Base-by-base conservation (phyloP, 2,113 vertebrate species). In the Pseudopodoces humilis region DNA sequence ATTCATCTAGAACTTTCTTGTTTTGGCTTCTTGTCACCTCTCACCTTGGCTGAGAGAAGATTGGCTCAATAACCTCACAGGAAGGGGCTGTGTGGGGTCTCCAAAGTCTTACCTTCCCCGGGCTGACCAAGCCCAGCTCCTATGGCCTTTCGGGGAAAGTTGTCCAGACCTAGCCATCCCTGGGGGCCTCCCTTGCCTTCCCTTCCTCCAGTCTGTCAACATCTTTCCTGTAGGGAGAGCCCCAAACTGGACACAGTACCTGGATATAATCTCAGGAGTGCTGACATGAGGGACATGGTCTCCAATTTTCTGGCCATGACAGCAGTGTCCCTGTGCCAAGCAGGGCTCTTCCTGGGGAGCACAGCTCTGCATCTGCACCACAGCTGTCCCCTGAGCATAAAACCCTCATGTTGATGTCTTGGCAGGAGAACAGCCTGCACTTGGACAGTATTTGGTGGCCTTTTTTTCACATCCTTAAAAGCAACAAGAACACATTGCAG, bases 271-370 rank as follows among this genome's bases (percentile, higher is more conserved):
- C 24, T 31, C 65, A 59, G 2, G 2, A 69, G 41, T 3, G 10
- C 70, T 41, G 28, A 64, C 39, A 69, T 6, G 69, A 68, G 15
- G 46, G 41, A 41, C 22, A 55, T 2, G 11, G 18, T 17, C 21
- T 13, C 44, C 5, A 11, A 24, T 37, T 5, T 56, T 35, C 60
- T 41, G 53, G 35, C 12, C 19, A 1, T 28, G 67, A 12, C 33
- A 52, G 67, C 27, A 70, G 47, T 6, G 15, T 79, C 41, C 53
- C 67, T 24, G 41, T 2, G 0, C 27, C 0, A 0, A 43, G 27
- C 53, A 72, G 71, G 19, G 67, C 35, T 39, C 27, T 27, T 39
- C n/a, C 11, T 10, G 44, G 7, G 21, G 53, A 59, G 27, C 28
- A 69, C 31, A 60, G 28, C 59, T 50, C 17, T n/a, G 52, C 58